Conservation (phyloP, 1,140 invertebrate genomes). For the Planococcus citri region DNA sequence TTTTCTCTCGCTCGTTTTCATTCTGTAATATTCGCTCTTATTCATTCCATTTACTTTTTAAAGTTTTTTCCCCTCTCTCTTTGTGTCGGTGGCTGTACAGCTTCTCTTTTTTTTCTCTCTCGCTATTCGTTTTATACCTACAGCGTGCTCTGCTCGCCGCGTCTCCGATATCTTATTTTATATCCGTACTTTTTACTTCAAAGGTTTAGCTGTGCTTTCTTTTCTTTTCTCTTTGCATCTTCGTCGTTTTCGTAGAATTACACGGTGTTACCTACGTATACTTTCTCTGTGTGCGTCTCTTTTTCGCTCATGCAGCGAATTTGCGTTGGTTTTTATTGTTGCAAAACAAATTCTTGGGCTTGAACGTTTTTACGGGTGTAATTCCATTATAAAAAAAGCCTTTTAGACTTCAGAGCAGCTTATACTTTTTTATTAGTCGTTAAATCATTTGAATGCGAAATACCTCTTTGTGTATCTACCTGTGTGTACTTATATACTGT, state of each 20-base stretch:
- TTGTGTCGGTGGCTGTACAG: neutral
- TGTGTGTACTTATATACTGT: too few relatives aligned
- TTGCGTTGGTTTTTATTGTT: neutral
- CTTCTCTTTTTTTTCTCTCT: too few relatives aligned
- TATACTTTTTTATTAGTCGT: slow-evolving; percentile 8
- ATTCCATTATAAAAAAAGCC: neutral
- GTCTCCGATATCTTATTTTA: slow-evolving; percentile 7
- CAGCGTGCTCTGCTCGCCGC: neutral
- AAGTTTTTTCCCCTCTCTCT: neutral
- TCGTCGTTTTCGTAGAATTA: neutral
- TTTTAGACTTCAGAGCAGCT: neutral
- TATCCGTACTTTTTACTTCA: neutral
- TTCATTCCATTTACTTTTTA: slow-evolving; percentile 4
- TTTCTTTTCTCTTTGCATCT: neutral
- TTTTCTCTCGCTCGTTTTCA: neutral
- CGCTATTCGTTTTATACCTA: neutral
- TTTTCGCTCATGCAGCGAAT: too few relatives aligned
- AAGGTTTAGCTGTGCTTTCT: neutral
- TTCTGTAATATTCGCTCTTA: neutral
- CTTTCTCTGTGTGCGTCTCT: too few relatives aligned
- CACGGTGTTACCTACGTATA: too few relatives aligned
- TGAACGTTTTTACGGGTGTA: slow-evolving; percentile 2
- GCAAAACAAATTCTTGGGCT: neutral
- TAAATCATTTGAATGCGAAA: neutral
- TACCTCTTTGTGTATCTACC: too few relatives aligned